Evolutionary conservation across 2,113 vertebrate species (phyloP).

Genomic region (Megaptera novaeangliae): DNA sequence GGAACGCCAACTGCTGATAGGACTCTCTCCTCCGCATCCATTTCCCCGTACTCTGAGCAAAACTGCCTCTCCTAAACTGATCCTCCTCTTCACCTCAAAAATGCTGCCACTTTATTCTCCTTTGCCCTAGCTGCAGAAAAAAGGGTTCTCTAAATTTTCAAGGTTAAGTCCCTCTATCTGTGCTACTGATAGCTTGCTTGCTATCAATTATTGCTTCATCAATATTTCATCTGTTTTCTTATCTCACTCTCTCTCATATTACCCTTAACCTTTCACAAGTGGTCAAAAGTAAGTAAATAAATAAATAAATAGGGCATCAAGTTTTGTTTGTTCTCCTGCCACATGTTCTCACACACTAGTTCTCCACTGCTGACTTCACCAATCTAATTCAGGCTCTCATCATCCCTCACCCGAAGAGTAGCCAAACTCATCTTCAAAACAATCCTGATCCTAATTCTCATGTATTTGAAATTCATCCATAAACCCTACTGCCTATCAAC

Average conservation of each 20-base stretch:
- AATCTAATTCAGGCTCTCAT: neutral
- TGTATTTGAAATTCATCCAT: neutral
- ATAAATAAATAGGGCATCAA: neutral
- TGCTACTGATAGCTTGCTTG: neutral
- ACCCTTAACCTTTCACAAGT: neutral
- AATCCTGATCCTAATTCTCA: neutral
- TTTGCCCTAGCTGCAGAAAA: neutral
- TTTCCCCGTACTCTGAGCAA: constrained; percentile 4
- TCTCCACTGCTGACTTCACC: neutral
- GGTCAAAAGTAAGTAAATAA: neutral
- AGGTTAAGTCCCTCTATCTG: neutral
- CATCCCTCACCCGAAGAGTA: neutral
- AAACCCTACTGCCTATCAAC: neutral
- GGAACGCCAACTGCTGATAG: neutral
- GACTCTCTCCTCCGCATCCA: neutral
- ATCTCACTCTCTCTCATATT: neutral
- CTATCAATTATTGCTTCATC: neutral
- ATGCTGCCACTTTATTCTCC: neutral
- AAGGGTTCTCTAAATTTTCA: neutral
- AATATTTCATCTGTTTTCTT: neutral
- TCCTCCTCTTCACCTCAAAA: constrained; percentile 4
- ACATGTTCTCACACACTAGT: neutral
- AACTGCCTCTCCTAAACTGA: neutral
- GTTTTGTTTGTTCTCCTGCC: neutral
- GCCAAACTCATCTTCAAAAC: neutral